Evolutionary conservation across 1,140 invertebrate genomes (phyloP).

Genomic region (Hypsibius dujardini): DNA sequence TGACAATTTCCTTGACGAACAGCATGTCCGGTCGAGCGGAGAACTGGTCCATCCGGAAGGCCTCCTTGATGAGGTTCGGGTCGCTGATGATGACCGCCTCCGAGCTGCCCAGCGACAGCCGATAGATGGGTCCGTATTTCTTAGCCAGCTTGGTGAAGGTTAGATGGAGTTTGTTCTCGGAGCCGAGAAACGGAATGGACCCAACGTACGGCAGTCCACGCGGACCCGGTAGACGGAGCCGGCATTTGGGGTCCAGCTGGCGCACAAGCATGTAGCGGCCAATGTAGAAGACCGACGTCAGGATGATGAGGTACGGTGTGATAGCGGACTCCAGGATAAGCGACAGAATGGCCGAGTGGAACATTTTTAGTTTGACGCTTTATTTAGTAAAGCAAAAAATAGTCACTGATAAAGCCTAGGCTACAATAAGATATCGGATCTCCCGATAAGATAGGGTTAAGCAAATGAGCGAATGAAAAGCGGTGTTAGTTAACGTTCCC

Average conservation of each 20-base stretch:
- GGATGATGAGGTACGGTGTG: constrained; percentile 5
- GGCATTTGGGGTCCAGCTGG: background rate
- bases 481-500: no score
- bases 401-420: no score
- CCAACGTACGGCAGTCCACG: constrained; percentile 63
- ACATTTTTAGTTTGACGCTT: no score
- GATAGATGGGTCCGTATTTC: constrained; percentile 60
- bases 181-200: constrained; percentile 55
- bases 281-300: background rate
- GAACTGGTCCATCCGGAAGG: constrained; percentile 63
- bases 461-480: no score
- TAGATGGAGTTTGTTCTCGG: constrained; percentile 47
- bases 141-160: constrained; percentile 51
- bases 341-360: background rate
- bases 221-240: constrained; percentile 45
- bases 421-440: no score
- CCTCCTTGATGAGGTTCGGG: constrained; percentile 58
- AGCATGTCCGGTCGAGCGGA: constrained; percentile 62
- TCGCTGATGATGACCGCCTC: constrained; percentile 65
- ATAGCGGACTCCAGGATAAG: background rate
- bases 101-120: constrained; percentile 56
- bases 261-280: background rate
- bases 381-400: no score
- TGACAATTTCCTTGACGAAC: constrained; percentile 56
- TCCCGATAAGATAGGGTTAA: no score